These are phyloP conservation scores for Rhinogobio ventralis DNA, from an alignment of 2,797 vertebrate species.

Conservation along the genomic window DNA sequence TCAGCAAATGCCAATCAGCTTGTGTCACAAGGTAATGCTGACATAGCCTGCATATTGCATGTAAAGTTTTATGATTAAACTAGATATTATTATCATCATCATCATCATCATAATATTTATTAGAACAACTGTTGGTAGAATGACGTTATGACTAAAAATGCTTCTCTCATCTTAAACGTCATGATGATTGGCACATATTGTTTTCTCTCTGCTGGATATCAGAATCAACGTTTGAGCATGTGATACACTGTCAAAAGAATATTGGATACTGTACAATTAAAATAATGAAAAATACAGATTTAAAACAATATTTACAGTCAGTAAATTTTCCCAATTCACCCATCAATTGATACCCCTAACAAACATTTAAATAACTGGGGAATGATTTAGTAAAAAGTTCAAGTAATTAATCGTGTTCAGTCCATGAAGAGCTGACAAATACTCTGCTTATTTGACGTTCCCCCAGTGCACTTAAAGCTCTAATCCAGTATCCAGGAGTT, in stretches of 20 bases:
- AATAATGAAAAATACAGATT: not conserved
- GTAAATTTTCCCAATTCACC: not conserved
- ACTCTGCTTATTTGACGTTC: not conserved
- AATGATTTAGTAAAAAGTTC: not conserved
- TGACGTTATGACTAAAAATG: not conserved
- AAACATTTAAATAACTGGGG: not conserved
- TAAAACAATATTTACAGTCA: not conserved
- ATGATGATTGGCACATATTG: not conserved
- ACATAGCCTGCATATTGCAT: not conserved
- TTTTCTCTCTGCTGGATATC: not conserved
- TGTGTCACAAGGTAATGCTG: not conserved
- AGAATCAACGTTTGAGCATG: not conserved
- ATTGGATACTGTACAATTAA: not conserved
- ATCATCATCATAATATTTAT: not conserved
- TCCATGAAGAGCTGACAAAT: not conserved
- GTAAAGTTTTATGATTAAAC: not conserved
- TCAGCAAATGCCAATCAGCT: not conserved
- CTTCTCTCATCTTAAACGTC: not conserved
- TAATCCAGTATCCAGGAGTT: constrained; percentile 72
- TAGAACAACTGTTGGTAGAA: not conserved
- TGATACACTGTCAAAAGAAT: not conserved
- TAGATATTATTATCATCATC: not conserved
- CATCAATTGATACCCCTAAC: not conserved
- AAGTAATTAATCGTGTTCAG: not conserved
- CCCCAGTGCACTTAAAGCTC: constrained; percentile 73